These are phyloP conservation scores for Temnothorax curvispinosus DNA, from an alignment of 1,140 invertebrate species.

Conservation along the genomic window DNA sequence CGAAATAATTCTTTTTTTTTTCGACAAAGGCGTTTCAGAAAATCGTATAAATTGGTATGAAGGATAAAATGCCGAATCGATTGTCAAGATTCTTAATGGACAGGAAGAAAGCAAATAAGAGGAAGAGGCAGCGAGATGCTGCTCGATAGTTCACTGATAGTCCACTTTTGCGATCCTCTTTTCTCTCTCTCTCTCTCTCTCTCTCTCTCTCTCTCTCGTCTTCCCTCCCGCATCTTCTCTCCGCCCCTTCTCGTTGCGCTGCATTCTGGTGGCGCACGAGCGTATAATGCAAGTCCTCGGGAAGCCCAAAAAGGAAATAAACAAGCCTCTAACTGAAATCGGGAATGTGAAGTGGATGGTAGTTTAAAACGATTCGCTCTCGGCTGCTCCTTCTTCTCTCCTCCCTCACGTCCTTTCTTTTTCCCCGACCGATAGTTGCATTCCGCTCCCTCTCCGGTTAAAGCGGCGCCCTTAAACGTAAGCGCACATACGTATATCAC, in stretches of 20 bases:
- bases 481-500: slow-evolving; percentile 41
- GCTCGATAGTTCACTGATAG: slow-evolving; percentile 64
- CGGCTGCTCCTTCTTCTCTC: slow-evolving; percentile 17
- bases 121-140: slow-evolving; percentile 40
- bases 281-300: slow-evolving; percentile 64
- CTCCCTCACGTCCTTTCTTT: slow-evolving; percentile 21
- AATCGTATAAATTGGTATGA: slow-evolving; percentile 55
- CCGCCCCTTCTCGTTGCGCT: slow-evolving; percentile 62
- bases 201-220: slow-evolving; percentile 40
- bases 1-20: slow-evolving; percentile 1
- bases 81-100: slow-evolving; percentile 62
- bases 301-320: slow-evolving; percentile 79
- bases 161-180: slow-evolving; percentile 42
- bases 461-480: slow-evolving; percentile 38
- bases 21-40: not conserved
- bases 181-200: slow-evolving; percentile 52
- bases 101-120: slow-evolving; percentile 66
- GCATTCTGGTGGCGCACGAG: slow-evolving; percentile 63
- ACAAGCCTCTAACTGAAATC: slow-evolving; percentile 79
- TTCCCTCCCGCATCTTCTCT: slow-evolving; percentile 12
- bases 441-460: slow-evolving; percentile 26
- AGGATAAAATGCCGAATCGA: slow-evolving; percentile 62
- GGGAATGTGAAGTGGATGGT: slow-evolving; percentile 80
- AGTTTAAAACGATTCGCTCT: slow-evolving; percentile 80
- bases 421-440: slow-evolving; percentile 33